These are phyloP conservation scores for Mormyrops boulengeri DNA, from an alignment of 2,797 vertebrate species.

Conservation along the genomic window DNA sequence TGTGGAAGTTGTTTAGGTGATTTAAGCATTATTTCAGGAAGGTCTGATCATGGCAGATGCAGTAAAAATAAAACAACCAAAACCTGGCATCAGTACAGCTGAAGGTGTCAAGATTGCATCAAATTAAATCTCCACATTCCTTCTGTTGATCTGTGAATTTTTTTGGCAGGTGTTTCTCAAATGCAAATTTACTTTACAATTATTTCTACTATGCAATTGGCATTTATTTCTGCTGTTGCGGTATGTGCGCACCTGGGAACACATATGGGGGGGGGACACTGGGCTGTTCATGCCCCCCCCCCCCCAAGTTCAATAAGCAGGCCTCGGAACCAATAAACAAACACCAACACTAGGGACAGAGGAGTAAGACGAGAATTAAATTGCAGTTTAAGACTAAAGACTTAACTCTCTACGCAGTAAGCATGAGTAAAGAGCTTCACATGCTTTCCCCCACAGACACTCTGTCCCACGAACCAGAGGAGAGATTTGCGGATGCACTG, in stretches of 20 bases:
- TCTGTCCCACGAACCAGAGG: neutral
- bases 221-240: neutral
- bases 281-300: neutral
- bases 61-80: neutral
- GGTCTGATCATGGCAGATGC: neutral
- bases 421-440: neutral
- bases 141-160: neutral
- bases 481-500: neutral
- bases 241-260: neutral
- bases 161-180: neutral
- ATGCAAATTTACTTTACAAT: neutral
- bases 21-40: neutral
- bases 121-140: neutral
- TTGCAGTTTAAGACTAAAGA: neutral
- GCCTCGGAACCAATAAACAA: neutral
- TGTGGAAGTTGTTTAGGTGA: neutral
- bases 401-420: neutral
- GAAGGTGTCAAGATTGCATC: neutral
- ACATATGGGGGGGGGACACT: neutral
- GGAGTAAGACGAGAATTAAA: neutral
- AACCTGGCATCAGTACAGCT: neutral
- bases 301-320: neutral
- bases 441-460: neutral
- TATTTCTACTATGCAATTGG: neutral
- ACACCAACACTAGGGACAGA: neutral